A percentile compares a stretch with the other conserved stretches of the same genome.
Conservation (phyloP, 2,113 vertebrate species). For the Engystomops pustulosus region DNA sequence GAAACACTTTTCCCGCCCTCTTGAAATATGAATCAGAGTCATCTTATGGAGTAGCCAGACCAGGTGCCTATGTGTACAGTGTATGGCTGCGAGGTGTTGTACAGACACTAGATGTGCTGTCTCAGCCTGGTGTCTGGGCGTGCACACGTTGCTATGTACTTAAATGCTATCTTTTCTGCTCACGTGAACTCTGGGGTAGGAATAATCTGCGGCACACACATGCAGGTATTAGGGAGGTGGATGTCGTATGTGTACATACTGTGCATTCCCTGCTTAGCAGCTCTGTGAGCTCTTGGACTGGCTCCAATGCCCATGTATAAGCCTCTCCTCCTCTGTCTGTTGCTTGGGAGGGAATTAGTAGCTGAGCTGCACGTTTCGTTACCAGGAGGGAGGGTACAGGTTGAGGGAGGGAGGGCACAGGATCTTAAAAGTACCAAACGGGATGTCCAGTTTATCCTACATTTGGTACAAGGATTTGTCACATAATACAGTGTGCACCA, state of each 20-base stretch:
- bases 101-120: neutral
- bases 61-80: neutral
- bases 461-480: neutral
- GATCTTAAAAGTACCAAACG: neutral
- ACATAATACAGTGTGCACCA: too few species aligned
- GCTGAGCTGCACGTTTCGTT: constrained; percentile 18
- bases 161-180: neutral
- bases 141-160: constrained; percentile 10
- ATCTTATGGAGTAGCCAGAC: constrained; percentile 9
- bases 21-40: constrained; percentile 57
- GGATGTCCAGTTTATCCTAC: neutral
- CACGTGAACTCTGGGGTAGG: neutral
- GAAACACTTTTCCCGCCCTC: constrained; percentile 50
- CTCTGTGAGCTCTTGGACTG: constrained; percentile 43
- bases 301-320: constrained; percentile 36
- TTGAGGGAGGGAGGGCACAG: constrained; percentile 3
- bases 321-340: constrained; percentile 34
- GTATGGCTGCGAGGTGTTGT: neutral
- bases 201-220: neutral
- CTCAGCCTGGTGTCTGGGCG: neutral
- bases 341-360: constrained; percentile 34
- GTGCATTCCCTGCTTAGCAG: constrained; percentile 40
- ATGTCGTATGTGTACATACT: neutral
- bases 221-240: neutral
- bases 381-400: constrained; percentile 9